phyloP scores from a whole-genome alignment of 2,888 invertebrate genomes.

The Drosophila anomelani region DNA sequence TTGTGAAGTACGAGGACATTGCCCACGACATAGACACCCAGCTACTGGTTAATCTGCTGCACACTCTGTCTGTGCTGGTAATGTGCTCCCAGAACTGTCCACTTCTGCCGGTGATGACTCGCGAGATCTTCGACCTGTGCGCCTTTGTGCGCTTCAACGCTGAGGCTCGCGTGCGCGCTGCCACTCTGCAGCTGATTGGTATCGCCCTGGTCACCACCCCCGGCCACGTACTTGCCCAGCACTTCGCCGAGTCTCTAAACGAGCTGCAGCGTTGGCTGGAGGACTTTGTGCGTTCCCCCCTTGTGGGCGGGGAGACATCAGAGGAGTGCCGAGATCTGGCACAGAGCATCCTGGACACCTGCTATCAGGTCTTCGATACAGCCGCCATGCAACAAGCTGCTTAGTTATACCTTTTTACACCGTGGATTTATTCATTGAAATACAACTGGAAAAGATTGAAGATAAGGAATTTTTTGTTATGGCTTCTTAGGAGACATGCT shows the following conservation, averaged over 20 bases:
- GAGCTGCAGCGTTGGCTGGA: slow-evolving; percentile 89
- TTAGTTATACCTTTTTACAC: background rate
- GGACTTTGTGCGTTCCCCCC: slow-evolving; percentile 86
- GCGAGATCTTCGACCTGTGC: slow-evolving; percentile 89
- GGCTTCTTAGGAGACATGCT: background rate
- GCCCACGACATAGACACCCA: slow-evolving; percentile 88
- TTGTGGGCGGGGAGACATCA: slow-evolving; percentile 88
- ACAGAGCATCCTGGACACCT: slow-evolving; percentile 86
- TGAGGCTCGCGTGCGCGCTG: slow-evolving; percentile 88
- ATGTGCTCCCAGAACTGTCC: slow-evolving; percentile 89
- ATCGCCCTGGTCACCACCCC: slow-evolving; percentile 88
- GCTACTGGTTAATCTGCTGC: slow-evolving; percentile 89
- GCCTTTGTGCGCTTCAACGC: slow-evolving; percentile 88
- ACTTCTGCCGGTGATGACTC: slow-evolving; percentile 88
- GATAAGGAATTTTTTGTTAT: background rate
- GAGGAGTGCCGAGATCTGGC: slow-evolving; percentile 88
- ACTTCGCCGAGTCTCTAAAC: slow-evolving; percentile 87
- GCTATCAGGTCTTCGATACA: slow-evolving; percentile 67
- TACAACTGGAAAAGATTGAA: background rate
- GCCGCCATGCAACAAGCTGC: slow-evolving; percentile 35
- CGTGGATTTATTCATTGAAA: background rate
- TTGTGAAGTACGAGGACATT: slow-evolving; percentile 85
- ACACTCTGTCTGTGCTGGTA: slow-evolving; percentile 89
- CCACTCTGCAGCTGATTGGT: slow-evolving; percentile 89
- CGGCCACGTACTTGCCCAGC: slow-evolving; percentile 85